Base-by-base conservation (phyloP, 2,113 vertebrate species). In the Indicator maculatus region DNA sequence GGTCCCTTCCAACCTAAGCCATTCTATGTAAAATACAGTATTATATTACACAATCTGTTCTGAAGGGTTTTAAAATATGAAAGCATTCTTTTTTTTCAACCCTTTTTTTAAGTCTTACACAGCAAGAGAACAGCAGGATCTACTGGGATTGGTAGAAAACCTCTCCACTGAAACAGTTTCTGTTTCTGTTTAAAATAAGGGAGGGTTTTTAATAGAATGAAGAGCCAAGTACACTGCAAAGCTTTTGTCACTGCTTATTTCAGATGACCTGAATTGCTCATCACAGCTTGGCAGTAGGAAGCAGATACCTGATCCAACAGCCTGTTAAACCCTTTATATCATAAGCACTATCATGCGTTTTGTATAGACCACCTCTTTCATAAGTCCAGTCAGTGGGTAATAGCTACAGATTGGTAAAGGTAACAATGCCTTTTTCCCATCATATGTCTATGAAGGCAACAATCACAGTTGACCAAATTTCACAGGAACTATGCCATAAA, bases 401-500 rank as follows among this genome's bases (percentile, higher is more conserved):
- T 66, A 94, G 89, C 87, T 89, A 11, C 78, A 86, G 53, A 58
- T 47, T 65, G 55, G 27, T 7, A 4, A 75, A 75, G 47, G 15
- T 47, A 95, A 94, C 90, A 93, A 78, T 82, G 77, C 28, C 53
- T 67, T 52, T 60, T 52, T 27, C 14, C 74, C 50, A 38, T 17
- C 86, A 3, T 17, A 59, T 2, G 39, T 30, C 91, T 69, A 1
- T 50, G 52, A 94, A 63, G 50, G 52, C 58, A 88, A 88, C 59
- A 88, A 80, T 74, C 85, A 90, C 52, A 86, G 52, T 16, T 56
- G 75, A 92, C 64, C 75, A 76, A 77, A 96, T 95, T 91, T 71
- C 66, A 82, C 36, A 77, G 65, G 64, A 86, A 4, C 72, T 61
- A 8, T 16, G 27, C 79, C 76, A 83, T 26, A 93, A 93, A 88